These are phyloP conservation scores for Diacarnus erythraeanus DNA, from an alignment of 37 sponge, comb jelly and placozoan species.

Conservation along the genomic window DNA sequence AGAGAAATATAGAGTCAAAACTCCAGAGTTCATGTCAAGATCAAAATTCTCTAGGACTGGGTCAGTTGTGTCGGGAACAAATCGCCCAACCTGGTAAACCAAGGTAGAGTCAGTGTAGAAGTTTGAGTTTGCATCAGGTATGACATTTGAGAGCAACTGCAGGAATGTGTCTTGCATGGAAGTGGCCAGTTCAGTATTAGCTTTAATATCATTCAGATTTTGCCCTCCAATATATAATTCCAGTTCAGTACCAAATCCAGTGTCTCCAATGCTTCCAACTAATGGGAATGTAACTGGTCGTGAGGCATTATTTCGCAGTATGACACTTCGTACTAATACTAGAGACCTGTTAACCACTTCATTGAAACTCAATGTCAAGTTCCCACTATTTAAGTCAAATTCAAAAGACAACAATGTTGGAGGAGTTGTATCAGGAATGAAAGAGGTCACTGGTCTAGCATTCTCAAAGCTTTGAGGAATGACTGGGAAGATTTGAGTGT, in stretches of 20 bases:
- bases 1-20: constrained; percentile 72
- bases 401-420: constrained; percentile 64
- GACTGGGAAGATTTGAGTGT: constrained; percentile 66
- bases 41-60: constrained; percentile 69
- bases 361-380: constrained; percentile 58
- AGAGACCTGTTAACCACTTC: constrained; percentile 63
- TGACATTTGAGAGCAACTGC: constrained; percentile 15
- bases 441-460: constrained; percentile 39
- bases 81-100: constrained; percentile 25
- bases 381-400: constrained; percentile 76
- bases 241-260: constrained; percentile 28
- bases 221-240: constrained; percentile 29
- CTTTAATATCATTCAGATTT: constrained; percentile 75
- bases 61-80: constrained; percentile 52
- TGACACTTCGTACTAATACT: constrained; percentile 31
- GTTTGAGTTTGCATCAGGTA: constrained; percentile 63
- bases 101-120: constrained; percentile 26
- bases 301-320: constrained; percentile 46
- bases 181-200: constrained; percentile 58
- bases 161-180: constrained; percentile 57
- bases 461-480: constrained; percentile 14
- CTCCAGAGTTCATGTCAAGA: constrained; percentile 67
- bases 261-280: constrained; percentile 35
- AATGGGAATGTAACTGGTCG: constrained; percentile 14
- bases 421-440: constrained; percentile 58